Percentiles rank a stretch among this genome's conserved stretches.
Evolutionary conservation across 2,888 invertebrate genomes (phyloP).

Genomic region (Rhagonycha lutea): DNA sequence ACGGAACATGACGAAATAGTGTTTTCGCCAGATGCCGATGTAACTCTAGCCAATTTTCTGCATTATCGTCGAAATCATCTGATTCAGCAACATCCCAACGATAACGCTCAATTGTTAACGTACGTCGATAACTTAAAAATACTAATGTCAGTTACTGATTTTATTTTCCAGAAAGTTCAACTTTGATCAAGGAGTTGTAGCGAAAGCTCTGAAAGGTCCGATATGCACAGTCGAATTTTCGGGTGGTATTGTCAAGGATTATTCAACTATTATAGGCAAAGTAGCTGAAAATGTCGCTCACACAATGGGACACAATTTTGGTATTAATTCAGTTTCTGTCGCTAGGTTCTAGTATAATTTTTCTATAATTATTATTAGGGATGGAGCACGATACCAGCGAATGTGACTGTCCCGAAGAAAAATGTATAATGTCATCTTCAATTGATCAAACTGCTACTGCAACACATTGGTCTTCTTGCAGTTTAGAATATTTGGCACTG

Average conservation of each 20-base stretch:
- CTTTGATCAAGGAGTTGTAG: constrained; percentile 93
- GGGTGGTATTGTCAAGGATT: constrained; percentile 94
- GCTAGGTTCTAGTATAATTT: background rate
- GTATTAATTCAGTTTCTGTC: constrained; percentile 49
- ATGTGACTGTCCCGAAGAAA: constrained; percentile 85
- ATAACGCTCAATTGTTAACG: constrained; percentile 96
- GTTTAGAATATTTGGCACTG: constrained; percentile 83
- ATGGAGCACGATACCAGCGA: constrained; percentile 94
- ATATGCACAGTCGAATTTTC: constrained; percentile 97
- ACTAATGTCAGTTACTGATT: background rate
- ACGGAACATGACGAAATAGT: constrained; percentile 83
- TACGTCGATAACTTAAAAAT: constrained; percentile 59
- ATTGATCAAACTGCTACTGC: constrained; percentile 85
- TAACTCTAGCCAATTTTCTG: constrained; percentile 88
- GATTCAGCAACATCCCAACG: constrained; percentile 85
- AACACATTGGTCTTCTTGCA: constrained; percentile 94
- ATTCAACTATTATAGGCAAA: constrained; percentile 81
- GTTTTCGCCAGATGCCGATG: constrained; percentile 82
- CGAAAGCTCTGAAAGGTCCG: constrained; percentile 95
- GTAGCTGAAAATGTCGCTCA: constrained; percentile 97
- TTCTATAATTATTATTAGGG: constrained; percentile 43
- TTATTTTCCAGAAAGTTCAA: constrained; percentile 71
- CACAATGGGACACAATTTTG: constrained; percentile 99
- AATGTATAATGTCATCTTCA: constrained; percentile 92
- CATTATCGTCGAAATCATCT: constrained; percentile 82